These are phyloP conservation scores for Neolamprologus falcicula DNA, from an alignment of 2,113 vertebrate species.

Conservation along the genomic window DNA sequence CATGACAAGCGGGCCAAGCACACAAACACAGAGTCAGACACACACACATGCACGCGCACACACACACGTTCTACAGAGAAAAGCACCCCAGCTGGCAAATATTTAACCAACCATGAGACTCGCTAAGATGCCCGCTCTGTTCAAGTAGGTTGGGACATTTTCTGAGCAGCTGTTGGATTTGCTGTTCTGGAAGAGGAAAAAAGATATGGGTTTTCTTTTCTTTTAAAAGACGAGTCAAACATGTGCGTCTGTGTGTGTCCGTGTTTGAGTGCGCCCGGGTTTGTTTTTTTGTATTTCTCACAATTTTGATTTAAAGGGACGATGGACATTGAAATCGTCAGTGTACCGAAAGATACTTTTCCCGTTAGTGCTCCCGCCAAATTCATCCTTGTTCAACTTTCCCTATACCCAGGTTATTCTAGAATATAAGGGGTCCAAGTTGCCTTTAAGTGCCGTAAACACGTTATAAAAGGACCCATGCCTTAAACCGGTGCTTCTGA, in stretches of 20 bases:
- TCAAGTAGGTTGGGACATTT: slow-evolving; percentile 25
- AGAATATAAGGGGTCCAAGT: not conserved
- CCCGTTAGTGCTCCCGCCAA: accelerated
- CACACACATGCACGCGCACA: not conserved
- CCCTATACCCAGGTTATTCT: accelerated
- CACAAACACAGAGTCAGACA: not conserved
- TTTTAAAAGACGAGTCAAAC: not conserved
- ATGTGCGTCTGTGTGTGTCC: not conserved
- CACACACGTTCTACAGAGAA: not conserved
- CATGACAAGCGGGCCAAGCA: slow-evolving; percentile 29
- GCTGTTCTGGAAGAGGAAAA: not conserved
- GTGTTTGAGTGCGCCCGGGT: not conserved
- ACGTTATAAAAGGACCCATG: not conserved
- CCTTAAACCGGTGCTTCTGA: not conserved
- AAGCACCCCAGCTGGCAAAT: slow-evolving; percentile 57
- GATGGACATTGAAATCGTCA: not conserved
- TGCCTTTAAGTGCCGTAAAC: not conserved
- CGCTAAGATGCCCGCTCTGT: slow-evolving; percentile 43
- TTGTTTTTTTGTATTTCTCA: not conserved
- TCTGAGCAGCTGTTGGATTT: slow-evolving; percentile 49
- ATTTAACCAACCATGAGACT: slow-evolving; percentile 57
- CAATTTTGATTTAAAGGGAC: not conserved
- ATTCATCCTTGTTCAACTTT: not conserved
- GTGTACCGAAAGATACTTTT: not conserved
- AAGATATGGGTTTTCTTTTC: not conserved